These are phyloP conservation scores for Heterochromis multidens DNA, from an alignment of 2,113 vertebrate species.

Conservation along the genomic window DNA sequence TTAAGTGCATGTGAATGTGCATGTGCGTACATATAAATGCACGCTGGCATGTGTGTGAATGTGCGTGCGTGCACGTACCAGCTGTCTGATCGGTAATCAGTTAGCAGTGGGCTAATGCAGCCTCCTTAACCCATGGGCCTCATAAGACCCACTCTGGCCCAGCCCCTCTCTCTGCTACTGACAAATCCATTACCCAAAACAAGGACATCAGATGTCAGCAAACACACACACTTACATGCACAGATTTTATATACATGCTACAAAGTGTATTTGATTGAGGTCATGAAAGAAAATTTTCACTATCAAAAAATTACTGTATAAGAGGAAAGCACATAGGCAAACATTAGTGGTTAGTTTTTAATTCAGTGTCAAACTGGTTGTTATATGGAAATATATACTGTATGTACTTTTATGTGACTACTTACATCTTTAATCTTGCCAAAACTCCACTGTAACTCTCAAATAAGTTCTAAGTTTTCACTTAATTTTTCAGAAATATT, in stretches of 20 bases:
- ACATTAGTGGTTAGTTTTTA: not conserved
- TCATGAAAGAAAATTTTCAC: conserved; percentile 5
- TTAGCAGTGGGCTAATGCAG: conserved; percentile 72
- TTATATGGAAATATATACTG: not conserved
- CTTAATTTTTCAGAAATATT: not conserved
- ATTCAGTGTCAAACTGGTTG: not conserved
- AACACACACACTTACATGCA: conserved; percentile 23
- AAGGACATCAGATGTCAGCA: conserved; percentile 71
- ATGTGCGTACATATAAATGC: conserved; percentile 30
- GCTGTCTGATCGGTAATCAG: conserved; percentile 73
- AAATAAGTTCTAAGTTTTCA: not conserved
- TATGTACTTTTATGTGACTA: not conserved
- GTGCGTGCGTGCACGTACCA: conserved; percentile 33
- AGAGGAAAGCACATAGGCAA: not conserved
- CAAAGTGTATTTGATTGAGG: conserved; percentile 28
- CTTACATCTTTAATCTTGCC: not conserved
- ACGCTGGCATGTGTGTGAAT: conserved; percentile 8
- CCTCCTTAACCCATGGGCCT: conserved; percentile 74
- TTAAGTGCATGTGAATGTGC: conserved; percentile 10
- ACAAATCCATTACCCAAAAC: conserved; percentile 73
- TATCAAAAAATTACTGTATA: conserved; percentile 8
- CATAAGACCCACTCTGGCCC: conserved; percentile 66
- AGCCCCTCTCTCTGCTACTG: conserved; percentile 55
- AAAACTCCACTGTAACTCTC: not conserved
- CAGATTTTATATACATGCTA: conserved; percentile 19